Evolutionary conservation across 2,888 invertebrate species (phyloP), one percentile per base, ranked within the genome.

Genomic region (Drosophila gaucha): DNA sequence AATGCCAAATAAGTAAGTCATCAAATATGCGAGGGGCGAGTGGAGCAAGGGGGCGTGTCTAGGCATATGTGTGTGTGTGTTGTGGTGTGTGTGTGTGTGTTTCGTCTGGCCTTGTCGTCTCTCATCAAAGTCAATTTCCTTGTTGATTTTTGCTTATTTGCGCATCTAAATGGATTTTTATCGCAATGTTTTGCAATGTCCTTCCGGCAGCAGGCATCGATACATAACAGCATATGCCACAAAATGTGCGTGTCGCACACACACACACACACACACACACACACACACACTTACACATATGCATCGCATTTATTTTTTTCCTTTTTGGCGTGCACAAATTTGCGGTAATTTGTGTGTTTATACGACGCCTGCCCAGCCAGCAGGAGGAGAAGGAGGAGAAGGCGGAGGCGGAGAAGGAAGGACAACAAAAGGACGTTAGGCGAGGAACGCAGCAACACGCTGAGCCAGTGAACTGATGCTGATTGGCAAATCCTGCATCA

Each of bases 111-210:
- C 33, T 39, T 65, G 66, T 58, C 68, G 52, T 52, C 50, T 62
- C 75, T 80, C 85, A 77, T 88, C 80, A 78, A 88, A 84, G 86
- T 84, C 88, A 88, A 84, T 84, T 88, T 88, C 57, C 75, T 68
- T 88, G 87, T 84, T 88, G 88, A 88, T 88, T 84, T 88, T 88
- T 86, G 86, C 80, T 80, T 84, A 84, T 84, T 88, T 84, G 86
- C 80, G 72, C 84, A 80, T 84, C 88, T 86, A 88, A 83, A 88
- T 88, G 86, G 80, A 84, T 88, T 84, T 84, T 84, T 86, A 86
- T 86, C 86, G 88, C 86, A 86, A 86, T 86, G 88, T 78, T 83
- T 88, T 86, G 79, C 86, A 82, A 78, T 87, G 86, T 77, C 67
- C 79, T 82, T 85, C 74, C 80, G 86, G 83, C 80, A 65, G 77